A percentile compares a stretch with the other conserved stretches of the same genome.
Conservation (phyloP, 2,113 vertebrate species). For the Hippocampus barbouri region DNA sequence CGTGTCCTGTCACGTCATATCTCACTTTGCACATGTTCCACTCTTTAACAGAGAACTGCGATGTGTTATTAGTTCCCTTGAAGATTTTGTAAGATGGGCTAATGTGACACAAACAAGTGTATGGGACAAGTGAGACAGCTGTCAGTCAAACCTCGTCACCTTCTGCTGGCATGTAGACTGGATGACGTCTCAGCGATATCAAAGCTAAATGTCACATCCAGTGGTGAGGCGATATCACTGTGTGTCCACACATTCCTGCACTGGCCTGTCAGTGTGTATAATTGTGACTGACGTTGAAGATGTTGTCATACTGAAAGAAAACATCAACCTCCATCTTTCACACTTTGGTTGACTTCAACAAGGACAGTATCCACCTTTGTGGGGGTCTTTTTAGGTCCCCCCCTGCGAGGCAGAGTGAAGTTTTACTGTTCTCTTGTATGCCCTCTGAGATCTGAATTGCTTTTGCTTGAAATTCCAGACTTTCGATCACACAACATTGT, state of each 20-base stretch:
- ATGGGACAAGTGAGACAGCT: conserved; percentile 14
- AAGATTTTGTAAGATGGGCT: not conserved
- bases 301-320: not conserved
- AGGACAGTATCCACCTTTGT: not conserved
- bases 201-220: conserved; percentile 47
- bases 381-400: not conserved
- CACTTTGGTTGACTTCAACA: not conserved
- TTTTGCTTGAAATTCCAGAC: not conserved
- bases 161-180: conserved; percentile 42
- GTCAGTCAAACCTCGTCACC: conserved; percentile 40
- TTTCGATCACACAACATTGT: not conserved
- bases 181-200: conserved; percentile 34
- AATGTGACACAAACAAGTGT: conserved; percentile 6
- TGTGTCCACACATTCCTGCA: conserved; percentile 14
- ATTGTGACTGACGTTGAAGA: conserved; percentile 5
- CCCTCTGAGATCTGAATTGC: not conserved
- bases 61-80: not conserved
- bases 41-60: not conserved
- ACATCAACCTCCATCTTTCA: not conserved
- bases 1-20: conserved; percentile 33
- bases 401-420: too few species aligned
- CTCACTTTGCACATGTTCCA: not conserved
- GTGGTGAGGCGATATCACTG: conserved; percentile 38
- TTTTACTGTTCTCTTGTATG: too few species aligned
- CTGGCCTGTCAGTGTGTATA: conserved; percentile 9